Percentiles rank a stretch among this genome's conserved stretches.
Evolutionary conservation across 2,797 vertebrate genomes (phyloP).

Genomic region (Rhinogobio ventralis): DNA sequence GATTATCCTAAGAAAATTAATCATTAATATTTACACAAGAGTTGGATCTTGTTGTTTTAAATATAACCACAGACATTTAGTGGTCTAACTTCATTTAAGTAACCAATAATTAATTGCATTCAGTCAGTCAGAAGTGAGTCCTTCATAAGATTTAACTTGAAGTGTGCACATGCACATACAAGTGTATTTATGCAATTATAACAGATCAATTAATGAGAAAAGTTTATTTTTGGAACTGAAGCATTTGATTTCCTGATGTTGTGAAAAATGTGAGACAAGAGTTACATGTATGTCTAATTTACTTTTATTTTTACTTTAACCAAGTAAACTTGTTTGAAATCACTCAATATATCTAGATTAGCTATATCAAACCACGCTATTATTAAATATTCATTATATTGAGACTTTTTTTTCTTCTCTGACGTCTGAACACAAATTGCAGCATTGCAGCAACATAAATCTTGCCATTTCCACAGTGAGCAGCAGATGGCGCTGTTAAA

Average conservation of each 20-base stretch:
- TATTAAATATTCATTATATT: background rate
- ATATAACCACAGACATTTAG: background rate
- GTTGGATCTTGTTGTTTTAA: background rate
- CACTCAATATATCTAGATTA: background rate
- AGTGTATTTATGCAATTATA: background rate
- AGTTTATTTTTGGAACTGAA: background rate
- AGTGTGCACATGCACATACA: too few relatives aligned
- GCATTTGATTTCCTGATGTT: background rate
- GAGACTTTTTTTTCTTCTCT: background rate
- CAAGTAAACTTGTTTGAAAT: background rate
- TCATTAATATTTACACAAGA: constrained; percentile 8
- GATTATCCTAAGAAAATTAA: background rate
- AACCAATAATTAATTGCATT: background rate
- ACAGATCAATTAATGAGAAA: background rate
- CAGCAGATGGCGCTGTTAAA: constrained; percentile 1
- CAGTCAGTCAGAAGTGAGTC: background rate
- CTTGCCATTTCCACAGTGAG: background rate
- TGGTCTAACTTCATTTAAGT: background rate
- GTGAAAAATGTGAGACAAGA: constrained; percentile 6
- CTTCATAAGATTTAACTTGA: too few relatives aligned
- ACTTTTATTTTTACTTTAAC: background rate
- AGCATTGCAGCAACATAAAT: background rate
- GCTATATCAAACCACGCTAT: background rate
- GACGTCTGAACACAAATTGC: too few relatives aligned
- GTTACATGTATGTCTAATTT: background rate